phyloP scores from a whole-genome alignment of 1,140 invertebrate species.

The Hydropsyche tenuis region DNA sequence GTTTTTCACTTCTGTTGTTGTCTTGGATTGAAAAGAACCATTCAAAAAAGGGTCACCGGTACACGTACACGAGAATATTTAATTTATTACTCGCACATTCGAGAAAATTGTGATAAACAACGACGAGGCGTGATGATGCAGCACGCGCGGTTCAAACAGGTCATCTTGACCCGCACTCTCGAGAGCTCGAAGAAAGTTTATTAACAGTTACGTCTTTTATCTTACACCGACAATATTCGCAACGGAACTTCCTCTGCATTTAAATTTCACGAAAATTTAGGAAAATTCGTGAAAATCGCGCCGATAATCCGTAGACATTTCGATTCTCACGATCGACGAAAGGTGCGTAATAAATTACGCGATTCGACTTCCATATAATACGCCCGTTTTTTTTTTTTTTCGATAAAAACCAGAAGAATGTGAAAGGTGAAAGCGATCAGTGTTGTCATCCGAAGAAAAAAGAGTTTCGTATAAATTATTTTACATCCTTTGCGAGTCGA shows the following conservation, averaged over 20 bases:
- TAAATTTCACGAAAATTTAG: not conserved
- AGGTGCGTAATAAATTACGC: conserved; percentile 1
- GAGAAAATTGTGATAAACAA: conserved; percentile 4
- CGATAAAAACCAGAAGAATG: not conserved
- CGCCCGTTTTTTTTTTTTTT: too few species aligned
- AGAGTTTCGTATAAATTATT: not conserved
- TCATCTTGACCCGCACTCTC: not conserved
- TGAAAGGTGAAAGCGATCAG: conserved; percentile 13
- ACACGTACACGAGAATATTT: not conserved
- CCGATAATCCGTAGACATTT: not conserved
- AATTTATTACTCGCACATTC: not conserved
- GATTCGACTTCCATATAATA: not conserved
- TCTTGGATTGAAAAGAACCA: too few species aligned
- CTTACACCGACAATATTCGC: too few species aligned
- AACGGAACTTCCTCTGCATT: not conserved
- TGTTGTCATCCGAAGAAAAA: not conserved
- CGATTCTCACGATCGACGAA: not conserved
- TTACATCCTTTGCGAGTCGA: not conserved
- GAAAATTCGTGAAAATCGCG: not conserved
- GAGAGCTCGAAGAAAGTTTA: conserved; percentile 3
- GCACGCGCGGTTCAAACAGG: conserved; percentile 15
- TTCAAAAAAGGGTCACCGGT: not conserved
- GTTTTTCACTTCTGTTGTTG: too few species aligned
- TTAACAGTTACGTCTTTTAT: conserved; percentile 18
- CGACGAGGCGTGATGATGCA: conserved; percentile 14